phyloP scores from a whole-genome alignment of 1,140 invertebrate genomes.

The Parapsyche elsis region DNA sequence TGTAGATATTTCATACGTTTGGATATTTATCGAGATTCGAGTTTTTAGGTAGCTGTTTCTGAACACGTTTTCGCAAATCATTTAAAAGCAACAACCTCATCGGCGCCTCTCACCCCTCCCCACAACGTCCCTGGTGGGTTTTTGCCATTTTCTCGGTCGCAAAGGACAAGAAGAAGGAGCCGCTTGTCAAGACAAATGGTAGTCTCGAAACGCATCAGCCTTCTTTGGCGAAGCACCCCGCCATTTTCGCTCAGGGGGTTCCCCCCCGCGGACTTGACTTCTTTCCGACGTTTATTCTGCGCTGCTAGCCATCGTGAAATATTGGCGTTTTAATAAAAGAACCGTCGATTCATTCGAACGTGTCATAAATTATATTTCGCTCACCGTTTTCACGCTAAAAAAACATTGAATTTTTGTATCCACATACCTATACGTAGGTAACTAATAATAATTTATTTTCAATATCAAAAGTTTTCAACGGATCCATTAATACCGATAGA shows the following conservation, averaged over 20 bases:
- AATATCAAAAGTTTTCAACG: too few species aligned
- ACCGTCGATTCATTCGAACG: neutral
- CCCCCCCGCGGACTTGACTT: constrained; percentile 30
- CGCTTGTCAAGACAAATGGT: constrained; percentile 38
- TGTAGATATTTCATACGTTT: neutral
- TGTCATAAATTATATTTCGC: constrained; percentile 18
- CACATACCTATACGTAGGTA: too few species aligned
- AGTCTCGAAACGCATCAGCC: constrained; percentile 23
- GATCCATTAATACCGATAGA: too few species aligned
- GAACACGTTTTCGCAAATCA: constrained; percentile 27
- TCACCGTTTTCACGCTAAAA: neutral
- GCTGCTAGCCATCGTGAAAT: neutral
- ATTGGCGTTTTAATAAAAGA: constrained; percentile 6
- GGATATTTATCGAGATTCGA: too few species aligned
- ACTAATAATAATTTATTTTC: too few species aligned
- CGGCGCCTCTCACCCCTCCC: neutral
- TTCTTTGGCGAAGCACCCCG: constrained; percentile 38
- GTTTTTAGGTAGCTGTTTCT: too few species aligned
- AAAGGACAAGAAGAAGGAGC: constrained; percentile 14
- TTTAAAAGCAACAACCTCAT: neutral
- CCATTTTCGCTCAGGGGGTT: constrained; percentile 19
- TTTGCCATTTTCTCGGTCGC: neutral
- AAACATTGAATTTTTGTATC: too few species aligned
- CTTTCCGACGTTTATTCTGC: constrained; percentile 30
- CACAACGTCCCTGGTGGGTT: neutral